phyloP scores from a whole-genome alignment of 1,140 invertebrate species.

The Oppia nitens region DNA sequence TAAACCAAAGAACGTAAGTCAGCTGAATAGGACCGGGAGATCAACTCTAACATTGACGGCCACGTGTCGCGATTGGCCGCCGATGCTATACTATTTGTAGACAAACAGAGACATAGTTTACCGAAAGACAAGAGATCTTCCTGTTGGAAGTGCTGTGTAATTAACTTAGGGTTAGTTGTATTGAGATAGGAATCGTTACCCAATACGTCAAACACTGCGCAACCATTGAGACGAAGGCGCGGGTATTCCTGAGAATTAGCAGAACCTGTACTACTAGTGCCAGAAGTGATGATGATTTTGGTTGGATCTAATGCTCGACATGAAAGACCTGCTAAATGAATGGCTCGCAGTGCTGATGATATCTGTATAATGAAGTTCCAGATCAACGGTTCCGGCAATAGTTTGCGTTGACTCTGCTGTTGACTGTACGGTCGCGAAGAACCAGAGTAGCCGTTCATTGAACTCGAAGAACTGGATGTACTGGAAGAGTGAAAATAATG shows the following conservation, averaged over 20 bases:
- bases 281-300: conserved; percentile 52
- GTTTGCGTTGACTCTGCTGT: conserved; percentile 20
- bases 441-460: conserved; percentile 3
- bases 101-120: conserved; percentile 72
- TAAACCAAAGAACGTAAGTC: conserved; percentile 81
- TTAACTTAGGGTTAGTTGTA: conserved; percentile 38
- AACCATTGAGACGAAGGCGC: conserved; percentile 56
- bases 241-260: conserved; percentile 6
- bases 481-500: conserved; percentile 49
- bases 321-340: conserved; percentile 59
- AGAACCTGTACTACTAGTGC: not conserved
- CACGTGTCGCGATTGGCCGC: conserved; percentile 53
- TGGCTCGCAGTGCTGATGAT: conserved; percentile 74
- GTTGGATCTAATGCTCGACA: conserved; percentile 65
- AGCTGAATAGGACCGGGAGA: conserved; percentile 65
- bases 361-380: conserved; percentile 93
- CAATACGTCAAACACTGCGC: conserved; percentile 64
- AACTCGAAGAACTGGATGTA: not conserved
- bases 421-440: conserved; percentile 17
- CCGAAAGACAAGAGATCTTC: conserved; percentile 82
- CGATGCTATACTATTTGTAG: conserved; percentile 71
- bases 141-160: conserved; percentile 66
- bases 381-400: conserved; percentile 72
- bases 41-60: conserved; percentile 56
- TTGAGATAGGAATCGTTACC: conserved; percentile 42